Base-by-base conservation (phyloP, 2,888 invertebrate species). In the Pilophorus perplexus region DNA sequence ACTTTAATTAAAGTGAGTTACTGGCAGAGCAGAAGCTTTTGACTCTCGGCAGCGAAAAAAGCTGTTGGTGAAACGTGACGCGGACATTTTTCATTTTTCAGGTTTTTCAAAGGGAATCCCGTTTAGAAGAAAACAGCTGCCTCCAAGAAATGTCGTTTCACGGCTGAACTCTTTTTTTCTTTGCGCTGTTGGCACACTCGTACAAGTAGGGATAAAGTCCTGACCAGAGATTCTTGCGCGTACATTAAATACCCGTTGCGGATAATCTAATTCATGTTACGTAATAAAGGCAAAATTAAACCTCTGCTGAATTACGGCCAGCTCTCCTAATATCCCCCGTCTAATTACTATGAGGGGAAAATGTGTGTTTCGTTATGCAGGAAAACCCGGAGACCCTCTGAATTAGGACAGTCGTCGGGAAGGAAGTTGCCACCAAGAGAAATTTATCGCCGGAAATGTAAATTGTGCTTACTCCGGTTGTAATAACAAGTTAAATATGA, bases 401-500 rank as follows among this genome's bases (percentile, higher is more conserved):
- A 59, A 33, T 59, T 59, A 59, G 59, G 59, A 59, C 59, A 59
- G 42, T 55, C 55, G 55, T 38, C 25, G 52, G 33, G 33, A 8
- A 33, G 33, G 6, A 33, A 8, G 12, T 33, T 52, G 18, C 28
- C 18, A 25, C 28, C 27, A 52, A 18, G 5, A n/a, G 23, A 42
- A 59, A 59, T 59, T 59, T 59, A 59, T 59, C 20, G 59, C 27
- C 33, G 3, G 25, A 18, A 59, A 59, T 42, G 59, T 59, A 59
- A 59, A 59, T 59, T 59, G 59, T 25, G n/a, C 38, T 59, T 23
- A 59, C 42, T 40, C 18, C 10, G n/a, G 22, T 59, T 59, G 59
- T 59, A 59, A 59, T 59, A 59, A 42, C 59, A 59, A 40, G 42
- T 59, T 59, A 59, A 59, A 59, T 59, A 59, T 59, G 59, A 59